These are phyloP conservation scores for Isoperla grammatica DNA, from an alignment of 2,888 invertebrate genomes.

Conservation along the genomic window DNA sequence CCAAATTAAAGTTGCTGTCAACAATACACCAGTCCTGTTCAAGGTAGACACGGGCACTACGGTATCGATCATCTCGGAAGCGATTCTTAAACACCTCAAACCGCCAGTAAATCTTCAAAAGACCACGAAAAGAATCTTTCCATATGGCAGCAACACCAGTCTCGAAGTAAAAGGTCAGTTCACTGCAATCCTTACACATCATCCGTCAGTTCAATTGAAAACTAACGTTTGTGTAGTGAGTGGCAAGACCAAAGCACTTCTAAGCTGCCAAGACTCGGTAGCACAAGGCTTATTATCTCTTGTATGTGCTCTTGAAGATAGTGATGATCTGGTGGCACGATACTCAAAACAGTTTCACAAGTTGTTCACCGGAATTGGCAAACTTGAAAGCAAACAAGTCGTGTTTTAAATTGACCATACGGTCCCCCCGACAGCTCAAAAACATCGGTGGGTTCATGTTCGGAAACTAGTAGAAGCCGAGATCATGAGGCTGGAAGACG, in stretches of 20 bases:
- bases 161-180: background rate
- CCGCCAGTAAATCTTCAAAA: too few species aligned
- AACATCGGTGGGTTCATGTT: conserved; percentile 1
- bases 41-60: background rate
- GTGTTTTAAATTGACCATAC: background rate
- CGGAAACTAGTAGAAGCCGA: conserved; percentile 3
- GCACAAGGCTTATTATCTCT: background rate
- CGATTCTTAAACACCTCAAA: too few species aligned
- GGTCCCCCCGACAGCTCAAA: conserved; percentile 8
- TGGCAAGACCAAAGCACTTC: background rate
- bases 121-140: background rate
- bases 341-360: background rate
- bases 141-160: background rate
- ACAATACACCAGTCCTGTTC: background rate
- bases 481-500: background rate
- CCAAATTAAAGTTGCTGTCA: background rate
- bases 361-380: background rate
- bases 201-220: background rate
- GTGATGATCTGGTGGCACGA: background rate
- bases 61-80: background rate
- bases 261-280: background rate
- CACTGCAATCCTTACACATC: background rate
- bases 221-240: conserved; percentile 1
- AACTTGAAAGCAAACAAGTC: background rate
- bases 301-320: background rate